phyloP scores from a whole-genome alignment of 1,140 invertebrate genomes.

The Medauroidea extradentata region DNA sequence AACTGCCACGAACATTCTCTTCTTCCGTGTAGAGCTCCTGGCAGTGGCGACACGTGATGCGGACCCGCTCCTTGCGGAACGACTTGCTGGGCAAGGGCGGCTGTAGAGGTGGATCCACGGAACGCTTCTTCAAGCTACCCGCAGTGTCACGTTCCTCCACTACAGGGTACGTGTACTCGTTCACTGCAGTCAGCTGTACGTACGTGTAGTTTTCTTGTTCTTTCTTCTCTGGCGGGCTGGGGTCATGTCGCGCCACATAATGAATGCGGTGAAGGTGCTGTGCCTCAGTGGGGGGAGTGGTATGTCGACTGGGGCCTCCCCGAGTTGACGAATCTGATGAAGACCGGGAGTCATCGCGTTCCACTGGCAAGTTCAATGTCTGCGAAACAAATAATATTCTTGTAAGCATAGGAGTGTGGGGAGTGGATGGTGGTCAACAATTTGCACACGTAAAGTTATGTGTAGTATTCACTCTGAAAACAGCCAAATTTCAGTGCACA shows the following conservation, averaged over 20 bases:
- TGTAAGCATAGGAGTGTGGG: too few relatives aligned
- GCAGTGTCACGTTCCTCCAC: constrained; percentile 60
- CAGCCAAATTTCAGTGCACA: too few relatives aligned
- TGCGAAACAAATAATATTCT: constrained; percentile 40
- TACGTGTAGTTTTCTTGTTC: constrained; percentile 68
- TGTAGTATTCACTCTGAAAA: too few relatives aligned
- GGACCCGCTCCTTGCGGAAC: constrained; percentile 29
- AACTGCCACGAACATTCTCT: constrained; percentile 75
- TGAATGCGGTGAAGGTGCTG: constrained; percentile 49
- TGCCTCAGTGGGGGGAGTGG: constrained; percentile 31
- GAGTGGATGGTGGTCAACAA: too few relatives aligned
- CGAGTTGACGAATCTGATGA: constrained; percentile 56
- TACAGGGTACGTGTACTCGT: constrained; percentile 79
- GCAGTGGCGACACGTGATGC: constrained; percentile 54
- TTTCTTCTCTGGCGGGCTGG: constrained; percentile 11
- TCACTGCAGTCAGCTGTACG: constrained; percentile 75
- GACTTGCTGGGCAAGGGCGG: constrained; percentile 22
- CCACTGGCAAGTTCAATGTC: constrained; percentile 76
- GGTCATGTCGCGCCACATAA: constrained; percentile 38
- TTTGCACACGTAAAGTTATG: too few relatives aligned
- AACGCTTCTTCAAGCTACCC: constrained; percentile 57
- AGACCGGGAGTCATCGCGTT: constrained; percentile 60
- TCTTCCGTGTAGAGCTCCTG: constrained; percentile 72
- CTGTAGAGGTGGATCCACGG: constrained; percentile 26
- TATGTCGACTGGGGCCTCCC: constrained; percentile 32